Evolutionary conservation across 2,113 vertebrate genomes (phyloP).

Genomic region (Melanotaenia duboulayi): DNA sequence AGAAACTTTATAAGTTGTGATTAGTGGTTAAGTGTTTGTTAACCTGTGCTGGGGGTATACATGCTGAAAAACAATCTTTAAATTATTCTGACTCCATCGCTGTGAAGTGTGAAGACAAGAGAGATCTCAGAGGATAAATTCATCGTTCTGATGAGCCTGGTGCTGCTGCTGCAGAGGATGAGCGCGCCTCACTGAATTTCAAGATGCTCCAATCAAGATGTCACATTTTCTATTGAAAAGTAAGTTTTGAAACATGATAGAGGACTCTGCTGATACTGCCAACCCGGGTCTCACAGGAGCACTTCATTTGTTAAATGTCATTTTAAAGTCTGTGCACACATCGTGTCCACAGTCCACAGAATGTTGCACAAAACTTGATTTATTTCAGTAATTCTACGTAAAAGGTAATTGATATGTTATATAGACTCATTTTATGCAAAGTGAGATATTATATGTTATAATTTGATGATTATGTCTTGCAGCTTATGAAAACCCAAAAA

Average conservation of each 20-base stretch:
- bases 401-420: no score
- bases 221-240: conserved; percentile 65
- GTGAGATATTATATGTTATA: no score
- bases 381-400: no score
- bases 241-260: conserved; percentile 36
- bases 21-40: conserved; percentile 29
- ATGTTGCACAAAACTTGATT: no score
- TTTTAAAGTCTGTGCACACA: conserved; percentile 39
- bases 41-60: conserved; percentile 8
- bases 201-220: conserved; percentile 80
- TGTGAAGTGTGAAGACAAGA: conserved; percentile 73
- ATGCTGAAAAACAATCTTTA: conserved; percentile 52
- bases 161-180: conserved; percentile 61
- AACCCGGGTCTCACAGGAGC: conserved; percentile 33
- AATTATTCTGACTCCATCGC: conserved; percentile 66
- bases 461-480: no score
- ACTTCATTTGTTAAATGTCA: conserved; percentile 45
- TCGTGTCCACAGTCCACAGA: conserved; percentile 67
- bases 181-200: conserved; percentile 77
- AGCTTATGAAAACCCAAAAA: no score
- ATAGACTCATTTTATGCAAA: no score
- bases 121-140: conserved; percentile 81
- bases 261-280: conserved; percentile 47
- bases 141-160: conserved; percentile 80
- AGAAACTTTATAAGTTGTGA: conserved; percentile 11